Percentiles rank a stretch among this genome's conserved stretches.
Evolutionary conservation across 2,797 vertebrate species (phyloP).

Genomic region (Arremon brunneinucha): DNA sequence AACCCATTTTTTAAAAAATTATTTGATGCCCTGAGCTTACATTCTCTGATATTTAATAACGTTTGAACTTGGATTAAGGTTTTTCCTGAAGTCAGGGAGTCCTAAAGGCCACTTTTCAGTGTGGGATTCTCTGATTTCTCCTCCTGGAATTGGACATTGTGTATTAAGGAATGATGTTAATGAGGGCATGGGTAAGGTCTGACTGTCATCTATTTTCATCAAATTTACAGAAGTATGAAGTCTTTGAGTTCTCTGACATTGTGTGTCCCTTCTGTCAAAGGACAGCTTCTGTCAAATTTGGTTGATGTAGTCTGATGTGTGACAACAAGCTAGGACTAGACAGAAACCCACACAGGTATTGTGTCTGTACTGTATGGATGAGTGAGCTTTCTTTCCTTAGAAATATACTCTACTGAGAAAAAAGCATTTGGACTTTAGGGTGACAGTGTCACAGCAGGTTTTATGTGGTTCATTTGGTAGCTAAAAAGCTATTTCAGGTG

Average conservation of each 20-base stretch:
- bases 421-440: background rate
- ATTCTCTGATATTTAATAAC: background rate
- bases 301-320: background rate
- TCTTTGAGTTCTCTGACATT: background rate
- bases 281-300: background rate
- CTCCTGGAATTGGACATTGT: background rate
- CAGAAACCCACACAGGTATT: background rate
- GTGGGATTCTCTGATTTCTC: background rate
- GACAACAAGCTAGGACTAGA: background rate
- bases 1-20: fast-evolving
- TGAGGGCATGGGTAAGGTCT: background rate
- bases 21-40: background rate
- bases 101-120: background rate
- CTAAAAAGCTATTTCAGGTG: background rate
- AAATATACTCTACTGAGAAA: background rate
- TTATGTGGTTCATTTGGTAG: background rate
- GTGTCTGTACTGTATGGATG: background rate
- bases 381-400: background rate
- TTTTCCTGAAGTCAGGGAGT: background rate
- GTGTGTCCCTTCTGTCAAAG: background rate
- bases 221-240: background rate
- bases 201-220: background rate
- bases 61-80: background rate
- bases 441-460: background rate
- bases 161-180: background rate